Evolutionary conservation across 1,140 invertebrate genomes (phyloP), one percentile per base, ranked within the genome.

Genomic region (Eriosoma lanigerum): DNA sequence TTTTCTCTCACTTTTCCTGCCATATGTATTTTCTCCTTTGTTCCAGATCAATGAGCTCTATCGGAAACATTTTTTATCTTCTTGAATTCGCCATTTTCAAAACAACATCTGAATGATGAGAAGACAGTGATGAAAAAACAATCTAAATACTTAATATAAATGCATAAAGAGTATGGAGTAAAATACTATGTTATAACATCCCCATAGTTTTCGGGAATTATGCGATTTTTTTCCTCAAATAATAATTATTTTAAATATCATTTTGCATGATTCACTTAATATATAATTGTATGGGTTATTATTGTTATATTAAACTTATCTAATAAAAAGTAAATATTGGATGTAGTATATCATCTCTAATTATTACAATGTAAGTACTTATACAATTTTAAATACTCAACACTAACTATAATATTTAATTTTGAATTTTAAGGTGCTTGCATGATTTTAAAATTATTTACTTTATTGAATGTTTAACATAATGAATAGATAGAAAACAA

Each of bases 11-110:
- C 13, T 68, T 68, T 64, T 17, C 21, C 21, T 38, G 66, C 66
- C 44, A 26, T 38, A 17, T 46, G 46, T 68, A 64, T 38, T 15
- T 3, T 48, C 21, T 24, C 15, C 21, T 24, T 68, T 58, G 54
- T 76, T 76, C 73, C 73, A 44, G 29, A 6, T 76, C 73, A 76
- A 76, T 58, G 73, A 58, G 29, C 19, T 13, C 70, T 73, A 54
- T 73, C 19, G 26, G 26, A 13, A 73, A 73, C 26, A 32, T 24
- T 73, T 15, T 68, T 38, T 68, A 46, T 66, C 48, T 32, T 48
- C 15, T 19, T 6, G 13, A 68, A 48, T 48, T 68, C 21, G 1
- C 15, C 44, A 17, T 68, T 68, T 48, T 21, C 24, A 68, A 68
- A 46, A 24, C 44, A 68, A 46, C 21, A 10, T 46, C 21, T 26